Evolutionary conservation across 2,113 vertebrate species (phyloP).

Genomic region (Symphodus melops): DNA sequence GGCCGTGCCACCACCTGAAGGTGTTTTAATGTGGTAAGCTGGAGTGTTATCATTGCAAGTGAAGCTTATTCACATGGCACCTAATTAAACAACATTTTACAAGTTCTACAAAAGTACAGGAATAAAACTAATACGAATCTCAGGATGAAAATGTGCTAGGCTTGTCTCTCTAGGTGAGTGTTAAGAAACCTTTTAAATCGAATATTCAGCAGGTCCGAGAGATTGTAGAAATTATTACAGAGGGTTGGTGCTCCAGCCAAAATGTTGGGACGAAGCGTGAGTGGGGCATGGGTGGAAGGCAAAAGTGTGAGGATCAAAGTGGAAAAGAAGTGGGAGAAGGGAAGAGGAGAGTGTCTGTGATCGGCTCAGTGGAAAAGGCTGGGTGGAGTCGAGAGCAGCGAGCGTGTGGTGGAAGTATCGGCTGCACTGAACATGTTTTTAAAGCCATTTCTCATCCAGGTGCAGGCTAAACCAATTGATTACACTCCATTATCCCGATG

Average conservation of each 20-base stretch:
- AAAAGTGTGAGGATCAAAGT: not conserved
- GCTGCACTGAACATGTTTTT: slow-evolving; percentile 36
- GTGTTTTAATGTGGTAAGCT: slow-evolving; percentile 14
- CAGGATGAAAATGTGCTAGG: no score
- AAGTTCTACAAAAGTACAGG: not conserved
- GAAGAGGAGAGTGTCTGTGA: not conserved
- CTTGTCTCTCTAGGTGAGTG: no score
- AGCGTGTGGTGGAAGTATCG: not conserved
- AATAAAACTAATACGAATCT: not conserved
- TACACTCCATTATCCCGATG: slow-evolving; percentile 43
- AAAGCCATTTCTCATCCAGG: slow-evolving; percentile 47
- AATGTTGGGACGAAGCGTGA: not conserved
- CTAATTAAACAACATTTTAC: not conserved
- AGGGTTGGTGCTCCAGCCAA: not conserved
- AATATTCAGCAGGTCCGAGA: not conserved
- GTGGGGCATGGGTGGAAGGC: not conserved
- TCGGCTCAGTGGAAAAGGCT: not conserved
- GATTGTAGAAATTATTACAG: not conserved
- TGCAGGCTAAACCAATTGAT: slow-evolving; percentile 48
- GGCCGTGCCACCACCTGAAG: slow-evolving; percentile 7
- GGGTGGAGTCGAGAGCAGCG: slow-evolving; percentile 16
- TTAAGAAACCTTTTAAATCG: not conserved
- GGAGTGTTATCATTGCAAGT: not conserved
- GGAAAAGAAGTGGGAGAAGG: not conserved
- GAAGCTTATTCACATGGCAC: not conserved